These are phyloP conservation scores for Catamblyrhynchus diadema DNA, from an alignment of 2,797 vertebrate species.

Conservation along the genomic window DNA sequence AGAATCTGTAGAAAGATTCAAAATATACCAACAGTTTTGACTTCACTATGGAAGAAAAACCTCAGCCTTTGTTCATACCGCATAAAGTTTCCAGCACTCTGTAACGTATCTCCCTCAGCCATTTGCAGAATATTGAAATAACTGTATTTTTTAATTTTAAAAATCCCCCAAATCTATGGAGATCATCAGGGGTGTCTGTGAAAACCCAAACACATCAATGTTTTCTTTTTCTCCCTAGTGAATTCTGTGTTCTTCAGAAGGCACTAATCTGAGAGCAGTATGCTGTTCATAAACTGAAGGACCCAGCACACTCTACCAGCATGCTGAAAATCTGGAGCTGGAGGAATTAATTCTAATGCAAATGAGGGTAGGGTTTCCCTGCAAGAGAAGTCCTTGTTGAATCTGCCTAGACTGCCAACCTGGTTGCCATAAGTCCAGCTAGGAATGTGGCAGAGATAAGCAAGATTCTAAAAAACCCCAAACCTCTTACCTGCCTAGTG, in stretches of 20 bases:
- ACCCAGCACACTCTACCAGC: not conserved
- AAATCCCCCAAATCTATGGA: not conserved
- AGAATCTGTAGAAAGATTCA: not conserved
- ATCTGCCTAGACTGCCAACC: not conserved
- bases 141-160: not conserved
- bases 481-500: not conserved
- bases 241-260: not conserved
- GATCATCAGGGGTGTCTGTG: not conserved
- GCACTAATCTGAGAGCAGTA: not conserved
- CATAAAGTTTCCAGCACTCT: not conserved
- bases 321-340: not conserved
- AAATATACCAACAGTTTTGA: not conserved
- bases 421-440: not conserved
- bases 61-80: not conserved
- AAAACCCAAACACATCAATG: not conserved
- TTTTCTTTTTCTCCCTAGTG: not conserved
- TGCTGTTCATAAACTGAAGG: not conserved
- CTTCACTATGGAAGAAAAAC: not conserved
- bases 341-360: constrained; percentile 1
- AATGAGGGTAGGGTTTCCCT: not conserved
- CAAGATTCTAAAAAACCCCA: not conserved
- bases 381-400: not conserved
- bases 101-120: not conserved
- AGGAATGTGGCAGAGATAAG: not conserved
- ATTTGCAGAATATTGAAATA: not conserved